These are phyloP conservation scores for Ceratotherium simum DNA, from an alignment of 2,113 vertebrate species.

Conservation along the genomic window DNA sequence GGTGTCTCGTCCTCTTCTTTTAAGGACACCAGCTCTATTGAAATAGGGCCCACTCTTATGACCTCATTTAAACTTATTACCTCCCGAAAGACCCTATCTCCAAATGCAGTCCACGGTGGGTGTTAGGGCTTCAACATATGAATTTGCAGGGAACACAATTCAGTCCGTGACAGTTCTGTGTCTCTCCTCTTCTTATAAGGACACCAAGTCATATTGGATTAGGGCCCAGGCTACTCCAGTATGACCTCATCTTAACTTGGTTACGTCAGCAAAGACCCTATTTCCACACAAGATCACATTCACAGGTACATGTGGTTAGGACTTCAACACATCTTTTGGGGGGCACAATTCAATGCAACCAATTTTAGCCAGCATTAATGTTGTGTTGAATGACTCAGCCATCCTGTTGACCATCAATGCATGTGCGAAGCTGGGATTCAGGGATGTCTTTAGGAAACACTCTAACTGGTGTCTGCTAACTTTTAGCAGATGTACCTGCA, in stretches of 20 bases:
- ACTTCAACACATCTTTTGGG: not conserved
- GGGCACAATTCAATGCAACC: not conserved
- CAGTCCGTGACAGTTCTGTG: not conserved
- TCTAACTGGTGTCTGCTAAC: no score
- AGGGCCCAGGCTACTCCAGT: not conserved
- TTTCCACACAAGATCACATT: not conserved
- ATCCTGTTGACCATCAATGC: rapidly evolving
- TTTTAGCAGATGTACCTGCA: not conserved
- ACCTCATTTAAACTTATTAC: not conserved
- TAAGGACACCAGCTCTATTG: not conserved
- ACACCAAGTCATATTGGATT: not conserved
- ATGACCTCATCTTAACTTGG: not conserved
- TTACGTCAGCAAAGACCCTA: not conserved
- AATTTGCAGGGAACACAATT: not conserved
- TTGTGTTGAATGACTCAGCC: not conserved
- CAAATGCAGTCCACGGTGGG: not conserved
- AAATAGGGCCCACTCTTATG: not conserved
- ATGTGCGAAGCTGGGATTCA: not conserved
- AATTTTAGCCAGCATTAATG: not conserved
- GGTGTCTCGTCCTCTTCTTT: not conserved
- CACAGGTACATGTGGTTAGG: not conserved
- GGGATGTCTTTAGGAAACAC: not conserved
- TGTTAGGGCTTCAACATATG: not conserved
- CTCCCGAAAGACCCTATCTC: not conserved
- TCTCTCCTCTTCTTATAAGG: not conserved